Percentiles rank a stretch among this genome's conserved stretches.
Conservation (phyloP, 2,113 vertebrate species). For the Hippocampus zosterae region DNA sequence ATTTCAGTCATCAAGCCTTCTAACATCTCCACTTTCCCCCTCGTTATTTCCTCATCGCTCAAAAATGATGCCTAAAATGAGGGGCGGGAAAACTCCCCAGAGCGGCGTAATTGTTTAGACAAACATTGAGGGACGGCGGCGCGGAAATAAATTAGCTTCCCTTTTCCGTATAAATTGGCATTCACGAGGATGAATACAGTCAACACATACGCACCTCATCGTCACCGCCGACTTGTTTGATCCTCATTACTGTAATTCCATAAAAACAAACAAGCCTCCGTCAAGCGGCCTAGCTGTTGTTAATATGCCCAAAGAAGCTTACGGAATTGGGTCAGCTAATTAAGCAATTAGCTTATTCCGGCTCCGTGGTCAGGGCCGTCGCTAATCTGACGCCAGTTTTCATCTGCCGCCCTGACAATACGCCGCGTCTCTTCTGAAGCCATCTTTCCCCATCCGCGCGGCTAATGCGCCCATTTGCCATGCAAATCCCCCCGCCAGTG, state of each 20-base stretch:
- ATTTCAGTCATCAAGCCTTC: slow-evolving; percentile 75
- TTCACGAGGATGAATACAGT: slow-evolving; percentile 11
- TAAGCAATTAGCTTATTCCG: slow-evolving; percentile 78
- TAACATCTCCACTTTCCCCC: slow-evolving; percentile 58
- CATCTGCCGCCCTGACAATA: slow-evolving; percentile 59
- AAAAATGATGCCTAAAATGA: slow-evolving; percentile 59
- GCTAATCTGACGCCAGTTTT: slow-evolving; percentile 65
- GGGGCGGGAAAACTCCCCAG: slow-evolving; percentile 50
- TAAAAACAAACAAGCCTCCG: slow-evolving; percentile 64
- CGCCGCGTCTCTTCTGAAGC: slow-evolving; percentile 60
- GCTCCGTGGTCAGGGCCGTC: slow-evolving; percentile 69
- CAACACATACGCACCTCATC: slow-evolving; percentile 17
- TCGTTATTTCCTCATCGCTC: slow-evolving; percentile 64
- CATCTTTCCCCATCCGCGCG: slow-evolving; percentile 56
- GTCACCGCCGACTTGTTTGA: slow-evolving; percentile 59
- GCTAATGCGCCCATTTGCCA: slow-evolving; percentile 70
- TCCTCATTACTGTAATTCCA: slow-evolving; percentile 72
- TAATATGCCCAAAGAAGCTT: slow-evolving; percentile 77
- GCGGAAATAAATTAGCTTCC: slow-evolving; percentile 30
- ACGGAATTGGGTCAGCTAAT: slow-evolving; percentile 79
- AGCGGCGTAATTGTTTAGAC: slow-evolving; percentile 67
- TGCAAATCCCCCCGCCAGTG: slow-evolving; percentile 73
- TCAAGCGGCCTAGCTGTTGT: slow-evolving; percentile 67
- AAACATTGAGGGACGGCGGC: slow-evolving; percentile 1
- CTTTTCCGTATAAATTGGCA: slow-evolving; percentile 26